Base-by-base conservation (phyloP, 2,113 vertebrate genomes). In the Hippocampus mohnikei region DNA sequence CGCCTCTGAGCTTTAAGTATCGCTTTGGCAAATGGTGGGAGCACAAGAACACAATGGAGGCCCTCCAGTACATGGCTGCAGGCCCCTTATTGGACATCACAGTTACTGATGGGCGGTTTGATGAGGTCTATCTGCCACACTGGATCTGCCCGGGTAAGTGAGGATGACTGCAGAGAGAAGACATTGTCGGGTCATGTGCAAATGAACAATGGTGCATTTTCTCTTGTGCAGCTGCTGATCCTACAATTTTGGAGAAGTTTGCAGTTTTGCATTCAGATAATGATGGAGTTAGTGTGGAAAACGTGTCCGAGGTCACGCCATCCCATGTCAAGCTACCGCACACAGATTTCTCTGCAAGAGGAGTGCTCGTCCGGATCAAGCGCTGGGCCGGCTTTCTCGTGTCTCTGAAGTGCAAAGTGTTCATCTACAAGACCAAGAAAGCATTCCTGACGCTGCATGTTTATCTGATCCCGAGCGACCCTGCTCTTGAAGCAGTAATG, bases 401-500 rank as follows among this genome's bases (percentile, higher is more conserved):
- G n/a, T 11, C 53, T 55, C 21, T 55, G 53, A 18, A 71, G 46
- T 76, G 63, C 33, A 42, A 42, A 11, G 8, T 67, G 65, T 72
- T 77, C 21, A 77, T 72, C 15, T 77, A 40, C n/a, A 67, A 63
- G 37, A 64, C 75, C 21, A 72, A 21, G 13, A 48, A 25, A 58
- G 1, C 64, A 13, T 77, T 77, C 50, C 75, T 77, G 48, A 58
- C 69, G 0, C 63, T 63, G 0, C 56, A 76, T 40, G 65, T 77
- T 0, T 72, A 58, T 20, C 50, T 72, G 37, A 63, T 77, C 21
- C 65, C 56, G 21, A 5, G 0, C 25, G 75, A 77, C 46, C 58
- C 40, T 25, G 75, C 27, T 58, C 65, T 72, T 9, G 20, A 64
- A 58, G 13, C 68, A 70, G 75, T 70, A 11, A 37, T 61, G 15